phyloP scores from a whole-genome alignment of 2,113 vertebrate genomes.

The Rhynchopsitta pachyrhyncha region DNA sequence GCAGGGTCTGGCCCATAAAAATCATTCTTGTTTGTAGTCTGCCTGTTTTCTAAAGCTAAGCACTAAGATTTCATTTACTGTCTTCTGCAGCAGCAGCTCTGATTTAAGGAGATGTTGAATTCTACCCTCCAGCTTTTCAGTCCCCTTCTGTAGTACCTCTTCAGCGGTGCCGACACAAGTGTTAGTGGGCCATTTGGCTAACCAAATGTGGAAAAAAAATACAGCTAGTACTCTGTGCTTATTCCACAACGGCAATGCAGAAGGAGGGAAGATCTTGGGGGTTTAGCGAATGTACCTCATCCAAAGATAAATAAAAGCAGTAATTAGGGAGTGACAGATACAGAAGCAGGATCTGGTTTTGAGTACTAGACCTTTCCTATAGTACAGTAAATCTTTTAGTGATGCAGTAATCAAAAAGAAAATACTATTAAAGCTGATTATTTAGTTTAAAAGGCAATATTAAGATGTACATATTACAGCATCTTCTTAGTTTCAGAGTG shows the following conservation, averaged over 20 bases:
- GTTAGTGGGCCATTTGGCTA: not conserved
- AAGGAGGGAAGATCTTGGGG: not conserved
- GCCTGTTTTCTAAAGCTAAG: constrained; percentile 10
- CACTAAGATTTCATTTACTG: constrained; percentile 12
- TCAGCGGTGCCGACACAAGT: not conserved
- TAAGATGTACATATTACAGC: not conserved
- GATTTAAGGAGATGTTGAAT: constrained; percentile 11
- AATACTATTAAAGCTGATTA: not conserved
- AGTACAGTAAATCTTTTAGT: not conserved
- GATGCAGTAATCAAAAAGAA: not conserved
- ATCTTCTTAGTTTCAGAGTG: not conserved
- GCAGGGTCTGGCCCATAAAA: constrained; percentile 26
- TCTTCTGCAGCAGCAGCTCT: not conserved
- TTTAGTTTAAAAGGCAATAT: not conserved
- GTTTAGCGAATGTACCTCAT: not conserved
- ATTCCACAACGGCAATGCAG: not conserved
- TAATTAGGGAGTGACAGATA: not conserved
- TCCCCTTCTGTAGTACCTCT: not conserved
- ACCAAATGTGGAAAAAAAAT: not conserved
- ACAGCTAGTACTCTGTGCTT: not conserved
- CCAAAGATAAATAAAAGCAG: constrained; percentile 15
- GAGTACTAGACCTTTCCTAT: not conserved
- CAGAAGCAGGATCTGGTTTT: not conserved
- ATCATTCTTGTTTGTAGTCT: constrained; percentile 49
- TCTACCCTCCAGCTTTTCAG: not conserved